A percentile compares a stretch with the other conserved stretches of the same genome.
phyloP scores from a whole-genome alignment of 2,888 invertebrate genomes.

The Athetis lepigone region DNA sequence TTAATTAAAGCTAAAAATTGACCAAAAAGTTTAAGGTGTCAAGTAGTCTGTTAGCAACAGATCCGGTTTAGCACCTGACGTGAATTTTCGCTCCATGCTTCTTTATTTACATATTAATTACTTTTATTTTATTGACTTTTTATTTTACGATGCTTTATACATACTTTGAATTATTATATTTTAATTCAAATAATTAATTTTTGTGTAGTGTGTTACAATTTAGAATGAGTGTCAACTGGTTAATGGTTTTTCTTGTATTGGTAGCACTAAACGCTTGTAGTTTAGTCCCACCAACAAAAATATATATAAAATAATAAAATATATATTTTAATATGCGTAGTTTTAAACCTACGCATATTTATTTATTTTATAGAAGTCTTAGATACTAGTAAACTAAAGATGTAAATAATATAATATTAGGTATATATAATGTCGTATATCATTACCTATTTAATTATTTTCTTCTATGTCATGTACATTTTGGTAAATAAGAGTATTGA shows the following conservation, averaged over 20 bases:
- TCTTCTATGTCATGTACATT: not conserved
- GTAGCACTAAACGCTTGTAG: too few relatives aligned
- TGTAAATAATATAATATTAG: too few relatives aligned
- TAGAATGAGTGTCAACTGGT: not conserved
- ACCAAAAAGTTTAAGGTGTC: constrained; percentile 79
- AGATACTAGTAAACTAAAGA: too few relatives aligned
- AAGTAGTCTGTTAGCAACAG: constrained; percentile 85
- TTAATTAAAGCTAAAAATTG: constrained; percentile 73
- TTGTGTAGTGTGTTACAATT: constrained; percentile 9
- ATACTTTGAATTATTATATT: constrained; percentile 63
- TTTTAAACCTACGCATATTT: too few relatives aligned
- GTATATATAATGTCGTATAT: constrained; percentile 4
- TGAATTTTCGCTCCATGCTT: constrained; percentile 76
- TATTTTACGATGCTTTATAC: constrained; percentile 69
- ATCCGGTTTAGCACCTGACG: constrained; percentile 89
- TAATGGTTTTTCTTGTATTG: too few relatives aligned
- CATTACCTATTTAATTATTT: constrained; percentile 16
- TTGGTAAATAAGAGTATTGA: constrained; percentile 25
- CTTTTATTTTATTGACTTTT: constrained; percentile 78
- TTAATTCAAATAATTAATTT: constrained; percentile 62
- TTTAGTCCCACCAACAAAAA: too few relatives aligned
- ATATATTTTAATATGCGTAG: too few relatives aligned
- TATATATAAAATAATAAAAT: too few relatives aligned
- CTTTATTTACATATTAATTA: constrained; percentile 85
- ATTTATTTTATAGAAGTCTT: too few relatives aligned